Base-by-base conservation (phyloP, 2,888 invertebrate species). In the Drosophila macrospina region DNA sequence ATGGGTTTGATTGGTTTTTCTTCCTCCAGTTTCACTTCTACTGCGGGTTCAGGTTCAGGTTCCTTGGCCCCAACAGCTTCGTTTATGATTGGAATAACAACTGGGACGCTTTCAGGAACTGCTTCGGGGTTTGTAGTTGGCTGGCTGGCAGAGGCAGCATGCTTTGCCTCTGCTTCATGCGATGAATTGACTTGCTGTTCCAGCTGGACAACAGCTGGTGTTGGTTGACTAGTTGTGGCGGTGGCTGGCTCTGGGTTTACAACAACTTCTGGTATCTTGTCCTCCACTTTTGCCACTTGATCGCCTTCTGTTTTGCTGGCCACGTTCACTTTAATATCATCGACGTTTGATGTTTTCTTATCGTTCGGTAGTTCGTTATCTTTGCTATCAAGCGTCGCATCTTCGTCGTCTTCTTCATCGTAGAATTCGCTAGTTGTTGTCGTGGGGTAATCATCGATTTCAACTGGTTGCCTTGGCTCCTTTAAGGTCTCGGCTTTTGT, bases 351-450 rank as follows among this genome's bases (percentile, higher is more conserved):
- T 47, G 56, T 4, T 24, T 59, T 51, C 42, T 41, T 54, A 54
- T 73, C 62, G 56, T 44, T 66, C 13, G 24, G n/a, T 48, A 42
- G 50, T n/a, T 66, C 54, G 61, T 73, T 75, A 37, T 42, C 71
- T 39, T 74, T 60, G 30, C 73, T 75, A 32, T 79, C 74, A 13
- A 74, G 57, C 24, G 78, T 74, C 32, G 75, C 74, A 62, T 82
- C 82, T 13, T 73, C 78, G 8, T 74, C 72, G 2, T 80, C 81
- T 3, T 70, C 74, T 32, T 86, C 79, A 24, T 89, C 86, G 60
- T 84, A 89, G 55, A 59, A 74, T 42, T 55, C 30, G 67, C 26
- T 56, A 34, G 26, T 75, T 45, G 72, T 54, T 28, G 45, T 48
- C 1, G 41, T 39, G 30, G 15, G 42, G 13, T 45, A n/a, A 10